These are phyloP conservation scores for Mylabris phalerata DNA, from an alignment of 1,140 invertebrate genomes.

Conservation along the genomic window DNA sequence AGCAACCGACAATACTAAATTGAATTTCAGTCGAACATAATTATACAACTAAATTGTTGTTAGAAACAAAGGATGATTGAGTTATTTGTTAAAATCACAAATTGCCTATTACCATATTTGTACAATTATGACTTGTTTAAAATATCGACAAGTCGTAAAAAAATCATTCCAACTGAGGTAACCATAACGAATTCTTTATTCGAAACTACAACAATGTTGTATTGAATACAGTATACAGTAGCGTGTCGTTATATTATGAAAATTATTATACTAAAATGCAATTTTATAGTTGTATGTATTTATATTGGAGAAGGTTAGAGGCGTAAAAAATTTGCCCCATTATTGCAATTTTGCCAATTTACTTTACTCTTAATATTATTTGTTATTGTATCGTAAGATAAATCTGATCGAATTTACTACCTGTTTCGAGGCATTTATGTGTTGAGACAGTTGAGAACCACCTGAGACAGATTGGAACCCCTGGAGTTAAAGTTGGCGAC, in stretches of 20 bases:
- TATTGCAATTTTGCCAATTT: background rate
- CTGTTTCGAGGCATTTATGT: conserved; percentile 12
- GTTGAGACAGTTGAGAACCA: conserved; percentile 10
- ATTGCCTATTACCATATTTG: background rate
- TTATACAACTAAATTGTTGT: background rate
- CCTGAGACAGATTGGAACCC: conserved; percentile 13
- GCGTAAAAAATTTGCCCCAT: too few species aligned
- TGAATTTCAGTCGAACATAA: conserved; percentile 4
- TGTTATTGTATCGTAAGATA: conserved; percentile 3
- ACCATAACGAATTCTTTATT: conserved; percentile 4
- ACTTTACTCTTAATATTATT: background rate
- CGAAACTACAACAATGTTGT: conserved; percentile 6
- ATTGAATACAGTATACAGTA: background rate
- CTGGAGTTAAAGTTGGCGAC: conserved; percentile 16
- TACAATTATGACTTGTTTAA: background rate
- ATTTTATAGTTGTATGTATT: too few species aligned
- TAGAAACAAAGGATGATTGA: too few species aligned
- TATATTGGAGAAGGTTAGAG: too few species aligned
- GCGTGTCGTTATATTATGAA: background rate
- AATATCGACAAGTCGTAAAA: conserved; percentile 8
- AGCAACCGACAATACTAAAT: conserved; percentile 1
- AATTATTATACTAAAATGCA: too few species aligned
- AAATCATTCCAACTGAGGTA: background rate
- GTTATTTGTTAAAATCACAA: conserved; percentile 1
- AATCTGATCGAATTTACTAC: conserved; percentile 14